Evolutionary conservation across 64 coral and sea anemone genomes (phyloP).

Genomic region (Stylophora pistillata): DNA sequence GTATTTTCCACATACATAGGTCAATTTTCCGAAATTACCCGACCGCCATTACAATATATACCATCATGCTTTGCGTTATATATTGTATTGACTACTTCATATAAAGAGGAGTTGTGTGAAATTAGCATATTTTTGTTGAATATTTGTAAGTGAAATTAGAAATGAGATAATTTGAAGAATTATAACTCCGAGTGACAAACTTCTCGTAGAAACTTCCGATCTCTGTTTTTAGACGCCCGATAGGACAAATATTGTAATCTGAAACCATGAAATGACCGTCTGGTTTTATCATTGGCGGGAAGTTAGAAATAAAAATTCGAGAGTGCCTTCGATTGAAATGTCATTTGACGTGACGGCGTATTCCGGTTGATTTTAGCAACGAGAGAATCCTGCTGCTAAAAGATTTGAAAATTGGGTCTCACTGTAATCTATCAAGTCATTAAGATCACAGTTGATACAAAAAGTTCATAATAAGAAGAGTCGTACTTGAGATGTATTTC

Average conservation of each 20-base stretch:
- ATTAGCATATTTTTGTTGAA: neutral
- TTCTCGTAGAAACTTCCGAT: no score
- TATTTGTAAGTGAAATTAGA: slow-evolving; percentile 17
- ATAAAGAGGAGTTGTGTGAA: neutral
- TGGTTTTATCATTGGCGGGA: neutral
- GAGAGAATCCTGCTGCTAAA: slow-evolving; percentile 27
- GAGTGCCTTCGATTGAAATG: neutral
- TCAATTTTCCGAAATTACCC: neutral
- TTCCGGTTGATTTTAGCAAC: slow-evolving; percentile 13
- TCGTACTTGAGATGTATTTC: no score
- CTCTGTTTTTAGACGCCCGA: neutral
- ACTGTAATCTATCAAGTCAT: neutral
- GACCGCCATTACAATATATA: neutral
- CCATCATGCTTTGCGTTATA: neutral
- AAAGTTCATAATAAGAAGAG: no score
- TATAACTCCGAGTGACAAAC: no score
- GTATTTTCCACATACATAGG: neutral
- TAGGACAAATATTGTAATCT: neutral
- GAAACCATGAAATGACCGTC: neutral
- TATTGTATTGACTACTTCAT: neutral
- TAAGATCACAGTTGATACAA: no score
- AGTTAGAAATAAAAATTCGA: neutral
- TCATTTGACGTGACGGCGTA: neutral
- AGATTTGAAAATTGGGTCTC: neutral
- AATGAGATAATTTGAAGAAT: neutral